Evolutionary conservation across 2,113 vertebrate genomes (phyloP).

Genomic region (Chaetorhynchus papuensis): DNA sequence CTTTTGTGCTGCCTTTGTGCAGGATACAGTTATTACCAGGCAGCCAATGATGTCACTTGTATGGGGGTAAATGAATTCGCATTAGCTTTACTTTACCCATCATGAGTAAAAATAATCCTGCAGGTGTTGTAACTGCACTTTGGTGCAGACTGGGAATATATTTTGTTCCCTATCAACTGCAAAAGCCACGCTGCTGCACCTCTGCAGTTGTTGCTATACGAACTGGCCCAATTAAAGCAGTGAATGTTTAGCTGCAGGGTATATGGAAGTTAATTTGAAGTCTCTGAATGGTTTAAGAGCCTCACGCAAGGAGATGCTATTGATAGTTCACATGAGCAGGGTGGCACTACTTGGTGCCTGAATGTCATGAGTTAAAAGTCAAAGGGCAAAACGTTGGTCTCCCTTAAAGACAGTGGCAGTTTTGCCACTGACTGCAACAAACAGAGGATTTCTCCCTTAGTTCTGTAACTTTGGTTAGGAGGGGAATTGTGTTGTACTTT

Average conservation of each 20-base stretch:
- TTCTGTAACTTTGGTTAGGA: neutral
- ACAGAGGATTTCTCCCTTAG: neutral
- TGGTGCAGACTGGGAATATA: neutral
- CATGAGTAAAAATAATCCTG: neutral
- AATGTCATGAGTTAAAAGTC: slow-evolving; percentile 9
- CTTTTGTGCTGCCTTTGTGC: neutral
- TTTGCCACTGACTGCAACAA: neutral
- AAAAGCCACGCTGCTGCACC: neutral
- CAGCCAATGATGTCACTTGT: neutral
- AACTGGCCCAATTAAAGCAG: neutral
- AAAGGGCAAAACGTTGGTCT: neutral
- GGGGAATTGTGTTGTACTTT: neutral
- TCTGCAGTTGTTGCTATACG: neutral
- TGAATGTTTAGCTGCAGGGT: neutral
- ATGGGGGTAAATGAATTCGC: neutral
- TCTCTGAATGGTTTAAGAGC: neutral
- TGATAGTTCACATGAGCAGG: neutral
- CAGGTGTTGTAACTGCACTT: neutral
- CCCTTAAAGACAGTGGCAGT: neutral
- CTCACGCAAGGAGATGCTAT: neutral
- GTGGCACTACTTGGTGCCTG: neutral
- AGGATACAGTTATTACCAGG: neutral
- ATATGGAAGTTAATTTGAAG: neutral
- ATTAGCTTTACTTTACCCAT: neutral
- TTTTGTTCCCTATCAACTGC: neutral